Base-by-base conservation (phyloP, 2,797 vertebrate species). In the Argyrosomus regius region DNA sequence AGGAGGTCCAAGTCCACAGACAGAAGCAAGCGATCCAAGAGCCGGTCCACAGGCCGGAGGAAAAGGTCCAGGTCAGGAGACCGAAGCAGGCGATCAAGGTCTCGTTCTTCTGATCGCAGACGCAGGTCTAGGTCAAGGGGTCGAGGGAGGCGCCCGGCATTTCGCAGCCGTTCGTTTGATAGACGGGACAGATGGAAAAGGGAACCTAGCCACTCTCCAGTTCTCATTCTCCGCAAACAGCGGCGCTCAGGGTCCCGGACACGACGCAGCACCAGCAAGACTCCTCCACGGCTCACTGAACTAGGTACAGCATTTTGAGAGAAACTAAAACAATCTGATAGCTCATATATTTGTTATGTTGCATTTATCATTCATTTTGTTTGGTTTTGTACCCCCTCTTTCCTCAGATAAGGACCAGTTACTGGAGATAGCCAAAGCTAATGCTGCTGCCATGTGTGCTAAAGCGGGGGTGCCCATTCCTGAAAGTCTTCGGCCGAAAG, bases 371-470 rank as follows among this genome's bases (percentile, higher is more conserved):
- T 49, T 46, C 1, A 16, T 26, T 54, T 63, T 59, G 18, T 22
- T 2, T 31, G 0, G 22, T 39, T 75, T 65, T 4, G 10, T 28
- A 10, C 22, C 4, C 5, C 18, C 12, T n/a, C 13, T 83, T 66
- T 75, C 45, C 85, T 61, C 92, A 99, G 98, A 99, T 93, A 99
- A 99, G 90, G 98, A 99, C 88, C 98, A 99, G 84, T 95, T 99
- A 64, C 96, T 99, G 83, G 98, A 99, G 95, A 99, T 99, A 88
- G 98, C 98, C 78, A 99, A 99, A 95, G 98, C 98, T 85, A 99
- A 99, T 75, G 98, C 98, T 63, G 98, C 98, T 10, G 98, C 98
- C 88, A 99, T 99, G 98, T 99, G 98, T 90, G 98, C 97, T 28
- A 99, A 99, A 93, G 98, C 98, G 6, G 98, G 98, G 28, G 97